These are phyloP conservation scores for Limonius californicus DNA, from an alignment of 1,140 invertebrate genomes.

Conservation along the genomic window DNA sequence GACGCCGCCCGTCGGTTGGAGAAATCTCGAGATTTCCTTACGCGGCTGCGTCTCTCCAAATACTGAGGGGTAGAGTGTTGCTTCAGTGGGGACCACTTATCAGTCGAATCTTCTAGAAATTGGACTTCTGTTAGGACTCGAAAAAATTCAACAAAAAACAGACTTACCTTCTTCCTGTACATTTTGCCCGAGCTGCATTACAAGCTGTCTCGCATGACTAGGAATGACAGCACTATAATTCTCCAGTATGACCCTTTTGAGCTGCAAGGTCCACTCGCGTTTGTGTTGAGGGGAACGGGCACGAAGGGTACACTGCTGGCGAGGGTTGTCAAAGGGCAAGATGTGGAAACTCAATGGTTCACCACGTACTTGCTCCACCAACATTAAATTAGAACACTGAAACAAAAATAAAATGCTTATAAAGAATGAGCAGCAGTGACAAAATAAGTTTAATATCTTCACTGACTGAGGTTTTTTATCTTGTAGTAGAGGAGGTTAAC, in stretches of 20 bases:
- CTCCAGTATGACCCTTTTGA: constrained; percentile 90
- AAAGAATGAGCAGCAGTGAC: background rate
- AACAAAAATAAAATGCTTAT: constrained; percentile 22
- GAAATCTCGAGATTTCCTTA: constrained; percentile 39
- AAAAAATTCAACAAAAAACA: too few species aligned
- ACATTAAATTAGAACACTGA: constrained; percentile 95
- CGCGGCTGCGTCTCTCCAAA: constrained; percentile 66
- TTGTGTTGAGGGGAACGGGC: constrained; percentile 87
- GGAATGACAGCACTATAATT: constrained; percentile 94
- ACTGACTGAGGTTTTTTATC: too few species aligned
- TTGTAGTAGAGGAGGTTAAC: too few species aligned
- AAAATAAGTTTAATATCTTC: background rate
- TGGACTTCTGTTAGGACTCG: too few species aligned
- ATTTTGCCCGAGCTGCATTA: constrained; percentile 88
- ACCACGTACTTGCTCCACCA: constrained; percentile 91
- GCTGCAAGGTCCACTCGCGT: constrained; percentile 86
- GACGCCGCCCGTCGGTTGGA: constrained; percentile 39
- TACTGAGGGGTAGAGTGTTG: constrained; percentile 86
- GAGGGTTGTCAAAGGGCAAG: constrained; percentile 91
- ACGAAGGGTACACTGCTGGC: constrained; percentile 84
- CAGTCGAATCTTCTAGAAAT: constrained; percentile 40
- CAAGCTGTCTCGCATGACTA: constrained; percentile 84
- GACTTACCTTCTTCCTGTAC: constrained; percentile 33
- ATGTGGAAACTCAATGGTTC: constrained; percentile 94
- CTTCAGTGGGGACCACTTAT: constrained; percentile 57